Base-by-base conservation (phyloP, 2,888 invertebrate species). In the Drosophila barbarae region DNA sequence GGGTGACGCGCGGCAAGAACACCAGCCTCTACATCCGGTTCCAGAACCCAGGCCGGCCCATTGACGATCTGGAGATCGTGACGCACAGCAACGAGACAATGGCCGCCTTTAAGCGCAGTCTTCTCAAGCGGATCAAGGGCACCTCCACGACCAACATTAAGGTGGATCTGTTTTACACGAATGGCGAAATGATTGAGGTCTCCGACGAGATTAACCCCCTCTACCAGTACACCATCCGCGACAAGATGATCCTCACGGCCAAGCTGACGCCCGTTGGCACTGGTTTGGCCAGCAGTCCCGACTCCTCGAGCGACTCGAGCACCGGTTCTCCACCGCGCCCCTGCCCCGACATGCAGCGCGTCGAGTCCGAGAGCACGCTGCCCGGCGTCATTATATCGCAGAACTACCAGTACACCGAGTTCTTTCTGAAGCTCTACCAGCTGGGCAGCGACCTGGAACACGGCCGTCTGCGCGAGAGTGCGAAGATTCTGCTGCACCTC, bases 51-150 rank as follows among this genome's bases (percentile, higher is more conserved):
- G 95, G 95, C 87, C 93, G 96, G 85, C 94, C 95, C 78, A 93
- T 95, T 52, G 98, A 98, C 73, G 98, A 98, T 86, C 92, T 97
- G 78, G 98, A 98, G 88, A 90, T 98, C 66, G 94, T 93, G 87
- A 96, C 98, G 44, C 98, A 98, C 90, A 95, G 95, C 65, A 98
- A 98, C 89, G 98, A 98, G 88, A 98, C 98, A 4, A 91, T 98
- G 77, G 95, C 95, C 55, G 94, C 96, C 35, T 92, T 98, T 69
- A 92, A 97, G 73, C 91, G 96, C 61, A 93, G 93, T 79, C 93
- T 96, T 84, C 91, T 95, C 86, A 90, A 90, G 71, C 86, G 89
- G 28, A 86, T 90, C 32, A 90, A 90, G 72, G 88, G 90, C 44
- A 92, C 91, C 0, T 92, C 92, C 49, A 92, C 92, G 53, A 89